Evolutionary conservation across 2,888 invertebrate species (phyloP).

Genomic region (Hypomecis atomaria): DNA sequence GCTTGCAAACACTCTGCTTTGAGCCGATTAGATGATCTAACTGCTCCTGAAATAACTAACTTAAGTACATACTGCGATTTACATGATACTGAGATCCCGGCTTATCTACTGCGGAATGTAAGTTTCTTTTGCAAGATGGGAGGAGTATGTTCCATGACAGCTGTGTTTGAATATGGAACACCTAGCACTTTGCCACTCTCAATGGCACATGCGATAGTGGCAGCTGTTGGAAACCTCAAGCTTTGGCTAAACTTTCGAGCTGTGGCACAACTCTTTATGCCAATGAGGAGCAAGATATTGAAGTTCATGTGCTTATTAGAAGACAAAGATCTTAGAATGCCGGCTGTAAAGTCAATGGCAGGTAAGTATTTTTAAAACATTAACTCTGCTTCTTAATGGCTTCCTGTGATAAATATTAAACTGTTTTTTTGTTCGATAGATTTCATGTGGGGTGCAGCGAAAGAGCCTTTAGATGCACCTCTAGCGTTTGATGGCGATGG

Average conservation of each 20-base stretch:
- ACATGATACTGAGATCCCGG: constrained; percentile 96
- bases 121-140: constrained; percentile 96
- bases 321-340: constrained; percentile 95
- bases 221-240: constrained; percentile 96
- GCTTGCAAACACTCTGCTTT: constrained; percentile 94
- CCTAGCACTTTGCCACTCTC: constrained; percentile 92
- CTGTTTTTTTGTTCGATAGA: constrained; percentile 77
- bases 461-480: constrained; percentile 94
- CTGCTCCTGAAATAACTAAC: constrained; percentile 92
- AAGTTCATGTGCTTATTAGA: constrained; percentile 97
- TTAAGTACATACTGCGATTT: constrained; percentile 94
- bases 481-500: constrained; percentile 95
- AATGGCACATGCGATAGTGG: constrained; percentile 96
- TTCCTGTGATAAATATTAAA: background rate
- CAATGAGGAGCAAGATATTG: constrained; percentile 93
- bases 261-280: constrained; percentile 94
- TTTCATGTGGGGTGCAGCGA: constrained; percentile 98
- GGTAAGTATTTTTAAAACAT: constrained; percentile 75
- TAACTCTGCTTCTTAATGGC: too few relatives aligned
- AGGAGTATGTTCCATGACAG: constrained; percentile 94
- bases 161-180: constrained; percentile 91
- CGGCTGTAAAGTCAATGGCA: constrained; percentile 96
- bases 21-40: constrained; percentile 91
- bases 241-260: constrained; percentile 97
- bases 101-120: constrained; percentile 95